phyloP scores from a whole-genome alignment of 1,140 invertebrate species.

The Drosophila bipectinata region DNA sequence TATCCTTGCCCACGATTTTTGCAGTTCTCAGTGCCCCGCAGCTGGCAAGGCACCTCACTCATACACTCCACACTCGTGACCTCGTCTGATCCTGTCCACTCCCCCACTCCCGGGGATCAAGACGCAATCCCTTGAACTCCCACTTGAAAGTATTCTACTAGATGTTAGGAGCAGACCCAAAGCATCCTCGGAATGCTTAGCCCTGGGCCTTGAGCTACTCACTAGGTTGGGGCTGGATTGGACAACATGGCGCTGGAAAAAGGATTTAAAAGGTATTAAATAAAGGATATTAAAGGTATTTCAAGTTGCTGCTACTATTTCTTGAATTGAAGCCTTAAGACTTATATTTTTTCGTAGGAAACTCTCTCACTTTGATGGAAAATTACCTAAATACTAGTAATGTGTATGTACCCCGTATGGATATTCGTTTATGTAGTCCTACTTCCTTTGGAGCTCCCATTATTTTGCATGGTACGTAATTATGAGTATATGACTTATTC shows the following conservation, averaged over 20 bases:
- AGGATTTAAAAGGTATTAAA: not conserved
- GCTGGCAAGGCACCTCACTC: constrained; percentile 34
- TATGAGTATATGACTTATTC: constrained; percentile 17
- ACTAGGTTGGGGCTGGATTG: constrained; percentile 55
- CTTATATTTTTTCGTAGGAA: no score
- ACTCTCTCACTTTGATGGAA: not conserved
- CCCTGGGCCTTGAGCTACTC: constrained; percentile 53
- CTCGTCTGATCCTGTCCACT: constrained; percentile 10
- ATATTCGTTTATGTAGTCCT: not conserved
- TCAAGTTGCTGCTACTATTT: no score
- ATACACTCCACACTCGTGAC: constrained; percentile 6
- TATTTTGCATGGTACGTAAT: constrained; percentile 18
- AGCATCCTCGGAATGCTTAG: constrained; percentile 36
- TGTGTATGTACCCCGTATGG: not conserved
- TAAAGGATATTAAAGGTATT: no score
- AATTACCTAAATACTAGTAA: not conserved
- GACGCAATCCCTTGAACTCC: constrained; percentile 31
- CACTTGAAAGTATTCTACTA: constrained; percentile 51
- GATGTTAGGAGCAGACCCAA: constrained; percentile 57
- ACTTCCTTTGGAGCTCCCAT: constrained; percentile 3
- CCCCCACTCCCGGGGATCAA: constrained; percentile 25
- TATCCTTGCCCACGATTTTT: constrained; percentile 62
- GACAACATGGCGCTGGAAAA: constrained; percentile 59
- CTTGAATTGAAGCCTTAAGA: not conserved
- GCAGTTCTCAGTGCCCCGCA: constrained; percentile 43